Conservation (phyloP, 2,888 invertebrate species). For the Seira ritae region DNA sequence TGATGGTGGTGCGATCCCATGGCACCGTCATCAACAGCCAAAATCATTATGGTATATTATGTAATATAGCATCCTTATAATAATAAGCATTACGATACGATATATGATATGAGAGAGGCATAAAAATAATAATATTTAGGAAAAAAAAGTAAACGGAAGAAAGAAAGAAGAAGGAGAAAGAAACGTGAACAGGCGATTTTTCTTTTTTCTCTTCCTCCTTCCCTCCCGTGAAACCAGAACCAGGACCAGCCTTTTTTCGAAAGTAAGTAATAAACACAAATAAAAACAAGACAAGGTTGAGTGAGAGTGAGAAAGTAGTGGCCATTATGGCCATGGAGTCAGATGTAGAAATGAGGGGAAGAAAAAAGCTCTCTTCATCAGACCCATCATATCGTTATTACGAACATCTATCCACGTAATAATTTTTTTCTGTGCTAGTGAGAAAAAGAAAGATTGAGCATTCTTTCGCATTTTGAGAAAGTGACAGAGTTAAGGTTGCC, state of each 20-base stretch:
- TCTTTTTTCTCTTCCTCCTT: neutral
- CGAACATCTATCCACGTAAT: slow-evolving; percentile 54
- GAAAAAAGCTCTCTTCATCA: slow-evolving; percentile 38
- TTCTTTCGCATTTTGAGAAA: neutral
- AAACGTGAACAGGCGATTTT: slow-evolving; percentile 2
- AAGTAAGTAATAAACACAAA: slow-evolving; percentile 41
- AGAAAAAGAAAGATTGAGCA: slow-evolving; percentile 36
- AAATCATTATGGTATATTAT: neutral
- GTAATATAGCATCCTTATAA: neutral
- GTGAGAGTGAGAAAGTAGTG: slow-evolving; percentile 20
- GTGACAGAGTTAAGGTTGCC: slow-evolving; percentile 1
- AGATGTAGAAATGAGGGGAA: slow-evolving; percentile 19
- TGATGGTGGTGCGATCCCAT: slow-evolving; percentile 27
- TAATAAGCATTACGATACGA: too few relatives aligned
- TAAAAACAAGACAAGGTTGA: slow-evolving; percentile 22
- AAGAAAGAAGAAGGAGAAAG: neutral
- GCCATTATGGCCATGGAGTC: slow-evolving; percentile 30
- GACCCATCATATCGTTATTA: slow-evolving; percentile 51
- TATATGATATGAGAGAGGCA: neutral
- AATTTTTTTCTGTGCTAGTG: slow-evolving; percentile 23
- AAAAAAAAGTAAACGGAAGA: neutral
- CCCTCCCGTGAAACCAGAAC: neutral
- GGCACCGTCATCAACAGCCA: slow-evolving; percentile 38
- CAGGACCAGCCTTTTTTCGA: neutral
- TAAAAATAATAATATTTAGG: slow-evolving; percentile 3